These are phyloP conservation scores for Eptatretus atami DNA, from an alignment of 2,797 vertebrate species.

Conservation along the genomic window DNA sequence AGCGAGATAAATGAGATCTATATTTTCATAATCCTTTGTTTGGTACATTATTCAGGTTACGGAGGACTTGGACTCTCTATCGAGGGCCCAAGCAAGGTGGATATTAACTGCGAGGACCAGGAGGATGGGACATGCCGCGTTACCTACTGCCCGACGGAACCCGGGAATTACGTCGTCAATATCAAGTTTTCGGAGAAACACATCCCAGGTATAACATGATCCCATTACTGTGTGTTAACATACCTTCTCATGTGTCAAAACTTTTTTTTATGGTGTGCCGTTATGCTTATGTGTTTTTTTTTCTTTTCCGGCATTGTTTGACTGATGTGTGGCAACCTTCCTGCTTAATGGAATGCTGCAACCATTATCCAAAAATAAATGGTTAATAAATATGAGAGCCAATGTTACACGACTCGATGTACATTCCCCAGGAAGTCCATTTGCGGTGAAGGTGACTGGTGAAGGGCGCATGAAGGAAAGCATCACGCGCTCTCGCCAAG, in stretches of 20 bases:
- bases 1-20: too few relatives aligned
- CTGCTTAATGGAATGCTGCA: too few relatives aligned
- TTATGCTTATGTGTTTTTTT: too few relatives aligned
- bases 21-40: too few relatives aligned
- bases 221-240: too few relatives aligned
- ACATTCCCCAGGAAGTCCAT: conserved; percentile 37
- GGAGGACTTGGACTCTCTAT: conserved; percentile 60
- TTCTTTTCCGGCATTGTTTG: too few relatives aligned
- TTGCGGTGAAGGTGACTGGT: conserved; percentile 67
- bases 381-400: too few relatives aligned
- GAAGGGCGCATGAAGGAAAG: conserved; percentile 88
- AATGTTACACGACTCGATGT: too few relatives aligned
- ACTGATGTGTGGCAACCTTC: too few relatives aligned
- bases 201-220: conserved; percentile 28
- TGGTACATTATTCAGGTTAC: conserved; percentile 20
- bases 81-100: conserved; percentile 67
- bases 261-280: too few relatives aligned
- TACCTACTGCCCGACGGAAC: conserved; percentile 61
- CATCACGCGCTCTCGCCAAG: conserved; percentile 59
- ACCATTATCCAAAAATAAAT: too few relatives aligned
- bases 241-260: too few relatives aligned
- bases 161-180: conserved; percentile 72
- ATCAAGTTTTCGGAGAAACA: conserved; percentile 73
- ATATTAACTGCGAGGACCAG: conserved; percentile 65
- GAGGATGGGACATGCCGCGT: conserved; percentile 67